Base-by-base conservation (phyloP, 2,113 vertebrate species). In the Triplophysa dalaica region DNA sequence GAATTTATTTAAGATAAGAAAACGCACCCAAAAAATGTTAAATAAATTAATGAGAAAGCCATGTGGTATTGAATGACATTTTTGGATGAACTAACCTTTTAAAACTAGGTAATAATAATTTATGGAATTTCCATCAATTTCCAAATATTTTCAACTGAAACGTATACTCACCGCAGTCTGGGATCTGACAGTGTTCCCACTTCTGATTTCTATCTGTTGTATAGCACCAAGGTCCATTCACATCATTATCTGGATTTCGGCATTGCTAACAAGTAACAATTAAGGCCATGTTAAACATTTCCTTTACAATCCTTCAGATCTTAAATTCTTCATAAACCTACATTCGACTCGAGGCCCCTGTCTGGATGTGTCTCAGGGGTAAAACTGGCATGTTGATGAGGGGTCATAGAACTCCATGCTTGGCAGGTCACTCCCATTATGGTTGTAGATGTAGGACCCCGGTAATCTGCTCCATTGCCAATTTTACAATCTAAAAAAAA, bases 181-280 rank as follows among this genome's bases (percentile, higher is more conserved):
- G 92, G 84, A 99, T 89, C 43, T 95, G 92, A 86, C 98, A 99
- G 87, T 98, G 95, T 60, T 98, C 97, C 92, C 94, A 99, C 21
- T 92, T 91, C 88, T 94, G 94, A 21, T 38, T 85, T 0, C 83
- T 85, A 75, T 95, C 94, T 24, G 70, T 97, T 0, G 97, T 98
- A 83, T 96, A 99, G 88, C 98, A 99, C 98, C 98, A 99, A 2
- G 97, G 97, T 11, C 97, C 97, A 4, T 94, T 95, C n/a, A 87
- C 82, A 2, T 99, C 97, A 0, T 82, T 87, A 12, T 99, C 98
- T 8, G 97, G 97, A 86, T 98, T 99, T 56, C 97, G 94, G 92
- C 97, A 99, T 83, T 93, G 93, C 97, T 99, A 85, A 65, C 66
- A 22, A 21, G 7, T 50, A 38, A 38, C 58, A 60, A 60, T 22